These are phyloP conservation scores for Zele albiditarsus DNA, from an alignment of 2,888 invertebrate species.

Conservation along the genomic window DNA sequence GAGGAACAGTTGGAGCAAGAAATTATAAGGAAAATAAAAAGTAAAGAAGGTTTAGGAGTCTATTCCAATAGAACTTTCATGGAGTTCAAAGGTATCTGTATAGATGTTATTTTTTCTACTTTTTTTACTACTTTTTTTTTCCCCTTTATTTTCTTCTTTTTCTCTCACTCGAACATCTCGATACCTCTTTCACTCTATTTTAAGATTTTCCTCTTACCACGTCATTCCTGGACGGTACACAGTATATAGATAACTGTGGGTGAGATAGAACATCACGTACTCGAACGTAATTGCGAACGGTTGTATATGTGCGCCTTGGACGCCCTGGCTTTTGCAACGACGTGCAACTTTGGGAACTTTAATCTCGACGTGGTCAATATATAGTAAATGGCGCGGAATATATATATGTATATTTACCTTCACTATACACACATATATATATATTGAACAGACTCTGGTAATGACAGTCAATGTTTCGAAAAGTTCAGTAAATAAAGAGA, in stretches of 20 bases:
- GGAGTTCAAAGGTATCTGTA: slow-evolving; percentile 43
- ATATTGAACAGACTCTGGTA: neutral
- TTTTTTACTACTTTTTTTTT: neutral
- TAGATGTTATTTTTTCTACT: neutral
- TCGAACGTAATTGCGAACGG: neutral
- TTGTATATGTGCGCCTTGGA: slow-evolving; percentile 1
- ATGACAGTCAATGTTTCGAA: neutral
- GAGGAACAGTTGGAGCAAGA: slow-evolving; percentile 23
- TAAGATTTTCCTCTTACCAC: neutral
- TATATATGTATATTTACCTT: neutral
- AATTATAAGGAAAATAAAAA: slow-evolving; percentile 23
- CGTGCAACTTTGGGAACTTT: slow-evolving; percentile 62
- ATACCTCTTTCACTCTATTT: slow-evolving; percentile 44
- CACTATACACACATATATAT: neutral
- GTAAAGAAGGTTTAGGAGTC: slow-evolving; percentile 16
- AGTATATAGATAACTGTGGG: neutral
- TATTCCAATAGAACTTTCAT: slow-evolving; percentile 57
- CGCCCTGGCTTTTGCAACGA: neutral
- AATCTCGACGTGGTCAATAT: slow-evolving; percentile 64
- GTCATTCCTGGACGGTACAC: neutral
- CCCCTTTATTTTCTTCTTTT: neutral
- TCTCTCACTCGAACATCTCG: neutral
- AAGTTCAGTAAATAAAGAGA: neutral
- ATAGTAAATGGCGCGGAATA: slow-evolving; percentile 46
- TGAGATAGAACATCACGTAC: neutral